Conservation (phyloP, 2,113 vertebrate genomes). For the Cryptotis parvus region DNA sequence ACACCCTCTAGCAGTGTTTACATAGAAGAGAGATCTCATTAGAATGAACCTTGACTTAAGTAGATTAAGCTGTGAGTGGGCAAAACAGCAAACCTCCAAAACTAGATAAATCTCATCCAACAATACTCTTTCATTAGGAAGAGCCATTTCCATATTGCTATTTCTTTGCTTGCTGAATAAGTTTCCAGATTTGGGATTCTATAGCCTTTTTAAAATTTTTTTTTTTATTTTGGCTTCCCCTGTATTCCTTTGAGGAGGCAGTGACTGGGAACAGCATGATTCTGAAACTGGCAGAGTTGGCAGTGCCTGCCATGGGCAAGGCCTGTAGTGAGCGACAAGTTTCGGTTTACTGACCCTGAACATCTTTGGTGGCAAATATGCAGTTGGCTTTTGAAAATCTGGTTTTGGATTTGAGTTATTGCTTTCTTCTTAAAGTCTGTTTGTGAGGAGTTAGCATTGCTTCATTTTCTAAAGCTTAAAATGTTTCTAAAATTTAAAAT, state of each 20-base stretch:
- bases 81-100: too few species aligned
- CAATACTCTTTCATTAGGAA: not conserved
- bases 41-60: too few species aligned
- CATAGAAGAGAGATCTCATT: too few species aligned
- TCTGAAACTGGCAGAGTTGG: conserved; percentile 7
- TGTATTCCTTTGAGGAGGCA: not conserved
- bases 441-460: conserved; percentile 26
- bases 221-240: not conserved
- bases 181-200: conserved; percentile 30
- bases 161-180: not conserved
- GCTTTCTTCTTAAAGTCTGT: not conserved
- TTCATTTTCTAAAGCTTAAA: not conserved
- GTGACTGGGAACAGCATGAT: not conserved
- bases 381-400: not conserved
- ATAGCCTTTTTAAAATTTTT: not conserved
- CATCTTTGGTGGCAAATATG: not conserved
- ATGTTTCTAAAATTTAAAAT: not conserved
- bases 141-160: not conserved
- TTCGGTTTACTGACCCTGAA: not conserved
- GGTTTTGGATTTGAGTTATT: not conserved
- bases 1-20: too few species aligned
- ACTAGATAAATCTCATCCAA: too few species aligned
- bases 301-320: accelerated
- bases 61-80: too few species aligned
- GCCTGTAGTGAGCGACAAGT: not conserved